Evolutionary conservation across 2,113 vertebrate species (phyloP).

Genomic region (Athene cunicularia): DNA sequence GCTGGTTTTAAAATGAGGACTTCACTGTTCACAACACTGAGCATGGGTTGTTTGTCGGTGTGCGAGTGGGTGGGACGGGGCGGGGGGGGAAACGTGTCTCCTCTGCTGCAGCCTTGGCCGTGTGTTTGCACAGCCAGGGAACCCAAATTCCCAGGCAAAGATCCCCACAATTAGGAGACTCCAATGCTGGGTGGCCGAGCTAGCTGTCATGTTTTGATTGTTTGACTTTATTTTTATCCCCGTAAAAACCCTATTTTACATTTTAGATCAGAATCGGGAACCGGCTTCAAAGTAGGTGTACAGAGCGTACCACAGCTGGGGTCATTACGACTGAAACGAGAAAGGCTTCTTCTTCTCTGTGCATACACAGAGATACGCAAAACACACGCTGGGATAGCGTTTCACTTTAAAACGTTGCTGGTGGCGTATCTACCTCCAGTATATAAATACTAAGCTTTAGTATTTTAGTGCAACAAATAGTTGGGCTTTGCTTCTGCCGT

Average conservation of each 20-base stretch:
- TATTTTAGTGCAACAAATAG: background rate
- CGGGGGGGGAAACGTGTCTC: rapidly evolving
- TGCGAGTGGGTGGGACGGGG: rapidly evolving
- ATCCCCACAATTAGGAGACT: rapidly evolving
- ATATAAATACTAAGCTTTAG: background rate
- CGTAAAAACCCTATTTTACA: rapidly evolving
- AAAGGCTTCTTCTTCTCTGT: background rate
- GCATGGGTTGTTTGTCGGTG: rapidly evolving
- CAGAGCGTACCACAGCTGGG: background rate
- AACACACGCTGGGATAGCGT: background rate
- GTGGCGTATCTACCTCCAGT: background rate
- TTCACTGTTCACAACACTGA: background rate
- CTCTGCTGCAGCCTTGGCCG: background rate
- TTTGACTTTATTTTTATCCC: background rate
- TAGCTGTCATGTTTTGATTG: rapidly evolving
- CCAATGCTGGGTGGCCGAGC: background rate
- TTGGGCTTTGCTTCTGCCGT: background rate
- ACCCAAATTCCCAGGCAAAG: background rate
- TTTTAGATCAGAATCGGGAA: background rate
- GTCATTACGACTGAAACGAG: background rate
- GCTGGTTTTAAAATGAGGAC: background rate
- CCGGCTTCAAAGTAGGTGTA: background rate
- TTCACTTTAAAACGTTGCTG: background rate
- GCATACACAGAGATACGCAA: rapidly evolving
- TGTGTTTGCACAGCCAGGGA: background rate